phyloP scores from a whole-genome alignment of 2,888 invertebrate species.

The Diarsia rubi region DNA sequence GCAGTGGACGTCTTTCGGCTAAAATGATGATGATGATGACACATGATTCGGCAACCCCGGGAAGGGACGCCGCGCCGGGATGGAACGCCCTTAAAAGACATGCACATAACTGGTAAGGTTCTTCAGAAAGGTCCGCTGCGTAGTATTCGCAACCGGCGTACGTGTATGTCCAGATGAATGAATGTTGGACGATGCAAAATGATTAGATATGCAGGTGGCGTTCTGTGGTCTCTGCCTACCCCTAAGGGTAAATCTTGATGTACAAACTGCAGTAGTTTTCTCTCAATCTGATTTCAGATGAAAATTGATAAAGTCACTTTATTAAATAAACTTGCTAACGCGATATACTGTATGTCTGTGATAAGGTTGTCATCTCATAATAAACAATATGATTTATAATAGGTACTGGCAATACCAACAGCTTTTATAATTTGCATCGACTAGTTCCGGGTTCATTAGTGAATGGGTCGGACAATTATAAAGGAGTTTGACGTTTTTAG shows the following conservation, averaged over 20 bases:
- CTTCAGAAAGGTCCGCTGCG: too few relatives aligned
- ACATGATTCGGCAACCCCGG: too few relatives aligned
- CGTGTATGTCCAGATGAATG: too few relatives aligned
- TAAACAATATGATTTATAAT: conserved; percentile 34
- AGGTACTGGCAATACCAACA: conserved; percentile 8
- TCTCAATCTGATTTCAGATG: neutral
- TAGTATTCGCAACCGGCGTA: too few relatives aligned
- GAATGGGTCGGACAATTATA: conserved; percentile 24
- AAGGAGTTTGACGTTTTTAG: conserved; percentile 16
- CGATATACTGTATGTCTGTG: neutral
- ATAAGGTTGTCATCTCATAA: conserved; percentile 21
- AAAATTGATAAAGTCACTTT: conserved; percentile 1
- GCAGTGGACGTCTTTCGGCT: too few relatives aligned
- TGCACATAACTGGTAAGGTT: too few relatives aligned
- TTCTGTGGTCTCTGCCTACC: too few relatives aligned
- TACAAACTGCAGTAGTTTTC: neutral
- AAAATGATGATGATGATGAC: too few relatives aligned
- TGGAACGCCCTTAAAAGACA: too few relatives aligned
- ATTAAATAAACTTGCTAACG: conserved; percentile 2
- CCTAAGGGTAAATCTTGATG: neutral
- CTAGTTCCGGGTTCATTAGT: conserved; percentile 53
- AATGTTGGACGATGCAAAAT: too few relatives aligned
- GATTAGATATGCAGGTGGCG: too few relatives aligned
- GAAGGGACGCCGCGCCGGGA: too few relatives aligned
- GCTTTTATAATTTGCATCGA: conserved; percentile 29